Base-by-base conservation (phyloP, 2,113 vertebrate genomes). In the Hiodon tergisus region DNA sequence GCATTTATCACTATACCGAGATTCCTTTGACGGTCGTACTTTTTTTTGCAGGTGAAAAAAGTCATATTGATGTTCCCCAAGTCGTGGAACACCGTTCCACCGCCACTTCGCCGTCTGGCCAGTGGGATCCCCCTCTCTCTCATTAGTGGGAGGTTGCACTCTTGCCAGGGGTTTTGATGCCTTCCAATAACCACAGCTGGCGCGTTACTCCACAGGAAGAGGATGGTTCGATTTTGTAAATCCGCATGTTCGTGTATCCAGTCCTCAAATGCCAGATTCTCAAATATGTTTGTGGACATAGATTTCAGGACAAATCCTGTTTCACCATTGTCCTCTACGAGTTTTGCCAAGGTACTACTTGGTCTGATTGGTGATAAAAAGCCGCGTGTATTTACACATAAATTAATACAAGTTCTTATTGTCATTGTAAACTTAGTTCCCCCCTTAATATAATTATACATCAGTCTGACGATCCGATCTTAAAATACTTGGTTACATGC, bases 91-190 rank as follows among this genome's bases (percentile, higher is more conserved):
- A 99, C 97, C 0, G 97, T 88, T 1, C 97, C 97, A 31, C 97
- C 97, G 1, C 97, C 97, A n/a, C 97, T 99, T 61, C 89, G 92
- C 72, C 97, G 90, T 66, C 97, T 91, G 17, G 96, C 95, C 73
- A 99, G 78, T 9, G 90, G 88, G 72, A 98, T 80, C 0, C 87
- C 93, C 6, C 82, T 85, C 73, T 87, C 83, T 81, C 92, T 89
- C 90, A 96, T 83, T 0, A 92, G 79, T 6, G 74, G 80, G 60
- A 98, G 88, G 84, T 94, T 86, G 75, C 95, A 96, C 81, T 99
- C 97, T 62, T 90, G 89, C 97, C 97, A 98, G 0, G 97, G 95
- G 83, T 98, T 99, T 84, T 99, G 97, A 78, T 99, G 97, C 58
- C 97, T 92, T 0, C 97, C 97, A 6, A 99, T 94, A 62, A 99